A percentile compares a stretch with the other conserved stretches of the same genome.
Evolutionary conservation across 2,888 invertebrate species (phyloP).

Genomic region (Onchidella celtica): DNA sequence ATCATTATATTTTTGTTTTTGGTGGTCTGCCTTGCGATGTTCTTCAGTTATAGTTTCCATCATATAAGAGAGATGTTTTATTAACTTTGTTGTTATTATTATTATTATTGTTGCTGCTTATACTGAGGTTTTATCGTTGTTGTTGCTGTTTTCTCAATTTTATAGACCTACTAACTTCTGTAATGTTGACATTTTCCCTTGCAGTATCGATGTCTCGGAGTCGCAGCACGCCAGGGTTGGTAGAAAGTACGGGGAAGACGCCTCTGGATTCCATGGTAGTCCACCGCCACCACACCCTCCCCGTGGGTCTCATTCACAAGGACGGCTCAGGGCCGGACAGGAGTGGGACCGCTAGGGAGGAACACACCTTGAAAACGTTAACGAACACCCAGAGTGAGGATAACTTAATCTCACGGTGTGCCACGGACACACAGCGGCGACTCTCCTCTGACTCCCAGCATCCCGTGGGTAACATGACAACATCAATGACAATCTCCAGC

Average conservation of each 20-base stretch:
- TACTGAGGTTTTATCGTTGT: no score
- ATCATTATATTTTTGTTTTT: no score
- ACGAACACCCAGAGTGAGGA: constrained; percentile 59
- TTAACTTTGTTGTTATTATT: no score
- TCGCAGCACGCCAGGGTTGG: constrained; percentile 96
- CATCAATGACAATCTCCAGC: constrained; percentile 71
- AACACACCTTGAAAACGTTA: constrained; percentile 22
- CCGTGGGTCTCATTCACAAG: constrained; percentile 59
- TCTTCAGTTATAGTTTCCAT: no score
- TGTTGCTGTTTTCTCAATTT: no score
- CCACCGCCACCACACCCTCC: constrained; percentile 70
- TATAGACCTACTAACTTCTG: no score
- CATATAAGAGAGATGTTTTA: no score
- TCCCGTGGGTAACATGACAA: constrained; percentile 58
- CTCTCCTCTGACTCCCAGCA: constrained; percentile 58
- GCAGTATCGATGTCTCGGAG: constrained; percentile 91
- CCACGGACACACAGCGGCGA: constrained; percentile 51
- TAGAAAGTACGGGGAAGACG: constrained; percentile 94
- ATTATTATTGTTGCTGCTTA: no score
- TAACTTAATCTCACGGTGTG: constrained; percentile 51
- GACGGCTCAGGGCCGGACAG: constrained; percentile 39
- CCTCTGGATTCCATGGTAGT: constrained; percentile 81
- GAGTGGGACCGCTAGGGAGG: constrained; percentile 30
- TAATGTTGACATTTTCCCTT: no score
- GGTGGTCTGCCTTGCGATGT: no score